Percentiles rank a stretch among this genome's conserved stretches.
These are phyloP conservation scores for Argyrosomus regius DNA, from an alignment of 2,797 vertebrate genomes.

Conservation along the genomic window DNA sequence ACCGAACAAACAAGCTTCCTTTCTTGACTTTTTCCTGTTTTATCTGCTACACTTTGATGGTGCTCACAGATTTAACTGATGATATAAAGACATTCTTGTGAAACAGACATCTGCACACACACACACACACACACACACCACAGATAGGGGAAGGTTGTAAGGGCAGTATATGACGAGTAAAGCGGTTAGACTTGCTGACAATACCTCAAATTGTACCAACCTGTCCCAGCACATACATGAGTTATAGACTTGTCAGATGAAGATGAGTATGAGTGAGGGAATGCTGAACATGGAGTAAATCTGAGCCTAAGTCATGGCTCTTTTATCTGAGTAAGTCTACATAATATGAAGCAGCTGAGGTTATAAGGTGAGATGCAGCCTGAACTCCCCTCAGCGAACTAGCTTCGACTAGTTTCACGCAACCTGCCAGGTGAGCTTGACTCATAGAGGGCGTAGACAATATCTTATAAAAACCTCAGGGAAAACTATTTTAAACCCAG, in stretches of 20 bases:
- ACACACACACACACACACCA: background rate
- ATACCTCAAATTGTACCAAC: conserved; percentile 52
- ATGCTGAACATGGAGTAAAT: conserved; percentile 38
- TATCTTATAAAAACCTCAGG: conserved; percentile 25
- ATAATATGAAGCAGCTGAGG: conserved; percentile 41
- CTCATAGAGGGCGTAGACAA: conserved; percentile 1
- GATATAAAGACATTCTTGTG: conserved; percentile 5
- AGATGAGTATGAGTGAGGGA: conserved; percentile 49
- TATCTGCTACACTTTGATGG: conserved; percentile 1
- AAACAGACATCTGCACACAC: background rate
- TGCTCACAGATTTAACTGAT: background rate
- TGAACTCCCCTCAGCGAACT: conserved; percentile 31
- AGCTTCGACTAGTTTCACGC: conserved; percentile 46
- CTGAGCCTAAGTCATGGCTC: conserved; percentile 25
- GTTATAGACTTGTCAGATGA: conserved; percentile 57
- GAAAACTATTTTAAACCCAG: conserved; percentile 15
- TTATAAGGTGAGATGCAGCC: conserved; percentile 42
- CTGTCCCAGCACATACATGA: conserved; percentile 63
- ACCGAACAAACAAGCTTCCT: background rate
- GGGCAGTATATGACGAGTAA: conserved; percentile 18
- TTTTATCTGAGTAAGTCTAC: conserved; percentile 30
- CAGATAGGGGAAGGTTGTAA: conserved; percentile 19
- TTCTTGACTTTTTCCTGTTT: background rate
- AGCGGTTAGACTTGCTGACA: conserved; percentile 47
- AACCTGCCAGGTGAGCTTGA: conserved; percentile 21